Evolutionary conservation across 2,888 invertebrate genomes (phyloP).

Genomic region (Abrostola tripartita): DNA sequence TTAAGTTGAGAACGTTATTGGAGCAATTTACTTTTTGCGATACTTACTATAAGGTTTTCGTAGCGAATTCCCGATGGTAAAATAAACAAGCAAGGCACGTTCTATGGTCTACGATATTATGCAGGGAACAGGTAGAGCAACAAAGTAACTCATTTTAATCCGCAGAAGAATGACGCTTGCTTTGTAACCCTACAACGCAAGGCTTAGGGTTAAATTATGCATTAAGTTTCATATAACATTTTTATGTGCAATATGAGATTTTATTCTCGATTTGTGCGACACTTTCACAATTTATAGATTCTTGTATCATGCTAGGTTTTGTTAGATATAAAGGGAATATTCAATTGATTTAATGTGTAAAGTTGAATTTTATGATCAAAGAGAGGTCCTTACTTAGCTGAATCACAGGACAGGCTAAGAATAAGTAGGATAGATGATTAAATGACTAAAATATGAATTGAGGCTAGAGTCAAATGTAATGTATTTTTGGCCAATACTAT

Average conservation of each 20-base stretch:
- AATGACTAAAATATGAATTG: no score
- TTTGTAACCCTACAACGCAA: constrained; percentile 70
- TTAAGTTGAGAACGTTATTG: constrained; percentile 43
- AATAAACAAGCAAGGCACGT: constrained; percentile 33
- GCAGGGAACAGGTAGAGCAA: constrained; percentile 71
- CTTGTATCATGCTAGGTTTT: constrained; percentile 25
- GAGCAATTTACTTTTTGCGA: constrained; percentile 43
- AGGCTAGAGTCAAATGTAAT: no score
- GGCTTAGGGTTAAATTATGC: constrained; percentile 68
- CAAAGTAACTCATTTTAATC: constrained; percentile 80
- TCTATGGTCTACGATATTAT: constrained; percentile 52
- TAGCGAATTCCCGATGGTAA: constrained; percentile 57
- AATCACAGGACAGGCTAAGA: no score
- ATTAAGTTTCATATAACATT: constrained; percentile 32
- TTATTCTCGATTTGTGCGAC: constrained; percentile 32
- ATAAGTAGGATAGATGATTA: no score
- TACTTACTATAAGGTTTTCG: constrained; percentile 55
- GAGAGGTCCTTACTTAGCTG: no score
- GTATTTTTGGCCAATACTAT: no score
- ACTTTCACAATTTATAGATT: constrained; percentile 50
- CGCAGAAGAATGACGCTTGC: constrained; percentile 70
- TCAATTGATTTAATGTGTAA: no score
- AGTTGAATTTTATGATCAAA: no score
- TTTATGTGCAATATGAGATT: constrained; percentile 56
- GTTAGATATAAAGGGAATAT: not conserved